phyloP scores from a whole-genome alignment of 2,888 invertebrate species.

The Drosophila barbarae region DNA sequence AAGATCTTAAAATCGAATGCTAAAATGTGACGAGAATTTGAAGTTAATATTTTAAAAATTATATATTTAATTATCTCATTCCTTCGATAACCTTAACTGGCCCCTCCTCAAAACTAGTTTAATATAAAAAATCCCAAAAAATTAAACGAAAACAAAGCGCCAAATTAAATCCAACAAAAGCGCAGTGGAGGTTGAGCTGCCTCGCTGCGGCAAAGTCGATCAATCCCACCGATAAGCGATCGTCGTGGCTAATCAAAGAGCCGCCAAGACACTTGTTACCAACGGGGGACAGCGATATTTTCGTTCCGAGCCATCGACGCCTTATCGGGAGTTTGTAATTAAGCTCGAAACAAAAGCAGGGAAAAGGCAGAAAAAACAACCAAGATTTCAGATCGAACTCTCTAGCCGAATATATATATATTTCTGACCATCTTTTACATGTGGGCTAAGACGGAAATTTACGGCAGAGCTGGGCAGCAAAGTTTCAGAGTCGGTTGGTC shows the following conservation, averaged over 20 bases:
- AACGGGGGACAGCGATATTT: conserved; percentile 36
- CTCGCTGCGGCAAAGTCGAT: conserved; percentile 27
- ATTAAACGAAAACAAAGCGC: conserved; percentile 50
- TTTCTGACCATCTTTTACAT: conserved; percentile 46
- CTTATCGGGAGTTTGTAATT: conserved; percentile 64
- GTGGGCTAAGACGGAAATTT: conserved; percentile 71
- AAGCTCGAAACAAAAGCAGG: conserved; percentile 45
- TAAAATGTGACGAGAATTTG: no score
- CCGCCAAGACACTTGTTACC: conserved; percentile 58
- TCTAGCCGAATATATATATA: conserved; percentile 13
- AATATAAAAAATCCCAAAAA: background rate
- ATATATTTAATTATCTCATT: background rate
- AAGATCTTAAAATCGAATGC: background rate
- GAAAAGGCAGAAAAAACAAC: conserved; percentile 3
- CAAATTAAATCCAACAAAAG: conserved; percentile 51
- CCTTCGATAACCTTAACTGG: background rate
- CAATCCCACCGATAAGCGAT: conserved; percentile 32
- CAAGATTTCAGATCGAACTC: conserved; percentile 30
- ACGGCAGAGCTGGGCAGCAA: conserved; percentile 51
- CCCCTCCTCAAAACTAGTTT: background rate
- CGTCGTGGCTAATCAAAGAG: conserved; percentile 46
- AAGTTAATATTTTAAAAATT: background rate
- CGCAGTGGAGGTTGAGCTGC: conserved; percentile 1
- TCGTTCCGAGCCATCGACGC: conserved; percentile 52
- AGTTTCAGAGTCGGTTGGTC: conserved; percentile 52